Conservation (phyloP, 2,113 vertebrate species). For the Chascanopsetta lugubris region DNA sequence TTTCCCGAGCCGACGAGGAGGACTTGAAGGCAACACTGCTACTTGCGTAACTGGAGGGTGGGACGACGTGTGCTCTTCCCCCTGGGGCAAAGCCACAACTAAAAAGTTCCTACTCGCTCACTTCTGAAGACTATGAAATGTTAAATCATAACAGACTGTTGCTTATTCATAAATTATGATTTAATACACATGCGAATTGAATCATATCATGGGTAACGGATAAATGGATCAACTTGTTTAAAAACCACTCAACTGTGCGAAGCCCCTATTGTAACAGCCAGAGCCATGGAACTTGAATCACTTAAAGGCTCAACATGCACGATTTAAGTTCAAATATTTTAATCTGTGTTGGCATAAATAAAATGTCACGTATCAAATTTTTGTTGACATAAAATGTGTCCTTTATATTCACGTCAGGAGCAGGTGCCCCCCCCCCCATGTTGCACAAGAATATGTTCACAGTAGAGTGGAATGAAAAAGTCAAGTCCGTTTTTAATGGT, state of each 20-base stretch:
- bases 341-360: too few relatives aligned
- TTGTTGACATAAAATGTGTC: too few relatives aligned
- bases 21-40: conserved; percentile 21
- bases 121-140: neutral
- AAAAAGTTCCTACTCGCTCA: conserved; percentile 35
- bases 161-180: neutral
- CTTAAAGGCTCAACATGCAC: too few relatives aligned
- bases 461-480: too few relatives aligned
- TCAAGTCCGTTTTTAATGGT: too few relatives aligned
- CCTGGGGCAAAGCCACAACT: neutral
- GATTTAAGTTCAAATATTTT: too few relatives aligned
- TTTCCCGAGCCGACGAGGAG: neutral
- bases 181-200: too few relatives aligned
- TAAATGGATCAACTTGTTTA: neutral
- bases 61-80: conserved; percentile 1
- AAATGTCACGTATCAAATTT: too few relatives aligned
- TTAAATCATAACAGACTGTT: neutral
- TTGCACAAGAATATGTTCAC: too few relatives aligned
- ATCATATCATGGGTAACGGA: too few relatives aligned
- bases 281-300: neutral
- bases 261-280: neutral
- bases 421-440: too few relatives aligned
- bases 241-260: neutral
- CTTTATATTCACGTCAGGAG: too few relatives aligned
- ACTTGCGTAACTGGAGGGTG: conserved; percentile 15